Evolutionary conservation across 2,113 vertebrate genomes (phyloP).

Genomic region (Chunga burmeisteri): DNA sequence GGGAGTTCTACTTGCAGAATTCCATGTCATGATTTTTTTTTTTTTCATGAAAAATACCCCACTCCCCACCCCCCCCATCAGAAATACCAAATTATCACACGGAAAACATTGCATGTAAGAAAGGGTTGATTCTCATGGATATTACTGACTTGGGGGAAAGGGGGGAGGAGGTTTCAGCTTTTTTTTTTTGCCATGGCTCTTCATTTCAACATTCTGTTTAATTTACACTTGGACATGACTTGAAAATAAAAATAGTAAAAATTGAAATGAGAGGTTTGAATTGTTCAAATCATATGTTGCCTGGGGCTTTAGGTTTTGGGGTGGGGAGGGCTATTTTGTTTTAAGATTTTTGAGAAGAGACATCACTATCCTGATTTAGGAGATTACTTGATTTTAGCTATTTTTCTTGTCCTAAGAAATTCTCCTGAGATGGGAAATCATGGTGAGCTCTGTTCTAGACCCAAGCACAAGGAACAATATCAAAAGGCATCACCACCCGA

Average conservation of each 20-base stretch:
- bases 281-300: neutral
- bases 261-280: neutral
- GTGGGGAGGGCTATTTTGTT: neutral
- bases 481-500: neutral
- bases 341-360: neutral
- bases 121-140: neutral
- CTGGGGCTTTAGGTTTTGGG: neutral
- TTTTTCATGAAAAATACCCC: neutral
- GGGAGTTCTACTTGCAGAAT: neutral
- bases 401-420: neutral
- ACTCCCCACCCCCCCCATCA: neutral
- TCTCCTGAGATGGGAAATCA: neutral
- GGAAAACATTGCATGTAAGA: neutral
- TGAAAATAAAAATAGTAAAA: neutral
- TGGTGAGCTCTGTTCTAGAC: neutral
- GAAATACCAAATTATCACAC: neutral
- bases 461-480: neutral
- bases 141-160: neutral
- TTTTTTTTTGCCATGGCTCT: neutral
- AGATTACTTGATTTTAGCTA: neutral
- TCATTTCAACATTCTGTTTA: neutral
- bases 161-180: neutral
- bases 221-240: neutral
- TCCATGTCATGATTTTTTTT: neutral
- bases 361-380: neutral